Evolutionary conservation across 2,888 invertebrate species (phyloP), one percentile per base, ranked within the genome.

Genomic region (Abscondita cerata): DNA sequence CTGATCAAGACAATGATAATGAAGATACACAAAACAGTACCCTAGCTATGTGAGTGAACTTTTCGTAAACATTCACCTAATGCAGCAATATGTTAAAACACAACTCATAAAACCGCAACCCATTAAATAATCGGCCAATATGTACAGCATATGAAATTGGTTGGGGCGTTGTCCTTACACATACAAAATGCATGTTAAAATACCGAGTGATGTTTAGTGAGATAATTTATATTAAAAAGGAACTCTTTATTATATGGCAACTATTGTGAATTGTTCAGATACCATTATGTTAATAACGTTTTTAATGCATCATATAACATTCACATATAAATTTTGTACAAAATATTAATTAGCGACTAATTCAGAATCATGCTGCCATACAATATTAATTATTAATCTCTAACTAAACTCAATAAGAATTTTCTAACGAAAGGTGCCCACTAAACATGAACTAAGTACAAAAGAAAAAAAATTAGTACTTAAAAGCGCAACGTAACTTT

Each of bases 101-200:
- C 34, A 52, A 58, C 34, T 15, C 51, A 40, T 47, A 44, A 52
- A 46, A 59, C 47, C 52, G 36, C 40, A 52, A 52, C 38, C 59
- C 52, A 58, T 58, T 51, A 16, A 51, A 48, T 57, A n/a, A 44
- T 52, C 44, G 44, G 44, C 34, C 38, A 33, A 41, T 47, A 59
- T 52, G 6, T 52, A 59, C 47, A 59, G 46, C 52, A 31, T 50
- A 41, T 51, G 31, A 38, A 57, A 50, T 44, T 50, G 34, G 55
- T 40, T 38, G 50, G 50, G 41, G 31, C 38, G 47, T 50, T 48
- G 5, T 50, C 50, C 50, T 48, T 56, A 50, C 36, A 48, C 25
- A 48, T 47, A 38, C n/a, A 41, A 34, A 55, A 55, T 48, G 34
- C 36, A 33, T 1, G 9, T 47, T 38, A 36, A 56, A 56, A 56